Conservation (phyloP, 2,113 vertebrate species). For the Tetrax tetrax region DNA sequence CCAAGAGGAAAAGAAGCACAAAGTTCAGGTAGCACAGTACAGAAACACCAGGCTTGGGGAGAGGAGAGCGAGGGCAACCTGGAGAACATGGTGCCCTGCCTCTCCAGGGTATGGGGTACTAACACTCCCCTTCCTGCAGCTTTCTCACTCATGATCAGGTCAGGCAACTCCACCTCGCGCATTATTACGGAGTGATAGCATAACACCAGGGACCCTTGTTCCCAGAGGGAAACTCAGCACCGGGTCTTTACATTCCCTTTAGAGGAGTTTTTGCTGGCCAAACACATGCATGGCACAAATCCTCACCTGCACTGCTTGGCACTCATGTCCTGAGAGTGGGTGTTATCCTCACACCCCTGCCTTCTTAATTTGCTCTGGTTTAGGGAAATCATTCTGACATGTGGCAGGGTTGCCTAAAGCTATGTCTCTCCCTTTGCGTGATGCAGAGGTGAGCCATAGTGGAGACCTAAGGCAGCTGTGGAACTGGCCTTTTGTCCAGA, state of each 20-base stretch:
- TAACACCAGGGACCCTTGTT: neutral
- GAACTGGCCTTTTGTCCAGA: neutral
- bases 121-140: neutral
- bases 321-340: neutral
- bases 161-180: neutral
- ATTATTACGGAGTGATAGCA: fast-evolving
- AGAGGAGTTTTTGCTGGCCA: neutral
- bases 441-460: neutral
- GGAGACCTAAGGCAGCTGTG: neutral
- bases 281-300: neutral
- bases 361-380: neutral
- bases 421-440: neutral
- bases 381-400: neutral
- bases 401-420: neutral
- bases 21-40: neutral
- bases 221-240: neutral
- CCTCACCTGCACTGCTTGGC: neutral
- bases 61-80: neutral
- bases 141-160: neutral
- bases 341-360: neutral
- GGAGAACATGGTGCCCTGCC: neutral
- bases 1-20: neutral
- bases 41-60: neutral
- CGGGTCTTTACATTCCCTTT: fast-evolving
- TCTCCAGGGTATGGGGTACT: neutral